Conservation (phyloP, 2,797 vertebrate genomes). For the Coracias cyanogaster region DNA sequence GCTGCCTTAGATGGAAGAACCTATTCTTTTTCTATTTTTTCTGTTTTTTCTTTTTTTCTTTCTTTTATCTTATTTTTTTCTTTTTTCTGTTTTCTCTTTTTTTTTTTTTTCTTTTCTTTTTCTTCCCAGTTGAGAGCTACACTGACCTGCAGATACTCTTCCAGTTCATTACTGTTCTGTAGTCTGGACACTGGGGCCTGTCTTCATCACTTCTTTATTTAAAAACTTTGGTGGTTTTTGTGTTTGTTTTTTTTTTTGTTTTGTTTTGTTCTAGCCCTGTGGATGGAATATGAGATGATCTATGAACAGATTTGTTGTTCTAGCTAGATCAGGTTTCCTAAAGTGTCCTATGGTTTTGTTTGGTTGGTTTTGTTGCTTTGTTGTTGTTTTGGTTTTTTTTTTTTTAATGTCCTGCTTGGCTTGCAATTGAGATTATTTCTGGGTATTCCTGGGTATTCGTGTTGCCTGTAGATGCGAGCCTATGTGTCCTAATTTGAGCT, state of each 20-base stretch:
- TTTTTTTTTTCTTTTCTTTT: rapidly evolving
- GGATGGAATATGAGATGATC: background rate
- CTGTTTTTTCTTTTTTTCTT: too few species aligned
- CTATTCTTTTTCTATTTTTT: background rate
- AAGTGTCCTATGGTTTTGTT: background rate
- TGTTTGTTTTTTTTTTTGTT: too few species aligned
- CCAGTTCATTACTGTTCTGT: rapidly evolving
- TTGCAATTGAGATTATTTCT: background rate
- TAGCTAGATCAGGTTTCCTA: background rate
- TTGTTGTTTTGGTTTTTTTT: background rate
- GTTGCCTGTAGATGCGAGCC: background rate
- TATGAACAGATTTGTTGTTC: background rate
- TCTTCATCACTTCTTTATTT: background rate
- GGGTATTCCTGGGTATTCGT: background rate
- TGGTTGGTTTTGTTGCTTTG: too few species aligned
- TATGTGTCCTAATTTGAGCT: background rate
- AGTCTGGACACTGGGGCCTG: background rate
- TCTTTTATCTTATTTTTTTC: too few species aligned
- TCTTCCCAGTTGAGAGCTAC: background rate
- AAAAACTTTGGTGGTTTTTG: too few species aligned
- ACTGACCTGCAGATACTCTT: background rate
- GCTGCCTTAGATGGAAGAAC: background rate
- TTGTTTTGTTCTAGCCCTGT: background rate
- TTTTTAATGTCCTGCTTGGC: background rate
- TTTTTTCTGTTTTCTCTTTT: too few species aligned